Evolutionary conservation across 2,113 vertebrate genomes (phyloP).

Genomic region (Lycaon pictus): DNA sequence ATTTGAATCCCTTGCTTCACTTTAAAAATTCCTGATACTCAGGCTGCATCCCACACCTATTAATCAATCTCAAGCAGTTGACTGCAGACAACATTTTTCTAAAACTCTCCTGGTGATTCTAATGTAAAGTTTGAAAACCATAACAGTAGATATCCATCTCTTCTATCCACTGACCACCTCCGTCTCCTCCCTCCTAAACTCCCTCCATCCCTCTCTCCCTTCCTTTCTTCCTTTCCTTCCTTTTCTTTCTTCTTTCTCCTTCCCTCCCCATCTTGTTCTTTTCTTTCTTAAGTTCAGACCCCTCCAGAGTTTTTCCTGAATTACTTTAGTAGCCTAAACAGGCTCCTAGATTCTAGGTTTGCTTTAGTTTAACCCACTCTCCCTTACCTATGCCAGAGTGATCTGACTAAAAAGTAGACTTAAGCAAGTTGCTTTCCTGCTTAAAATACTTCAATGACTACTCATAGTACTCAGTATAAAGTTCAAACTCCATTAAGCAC

Average conservation of each 20-base stretch:
- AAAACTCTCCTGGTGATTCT: not conserved
- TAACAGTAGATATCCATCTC: not conserved
- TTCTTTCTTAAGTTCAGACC: not conserved
- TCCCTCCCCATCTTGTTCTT: not conserved
- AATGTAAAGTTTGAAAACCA: not conserved
- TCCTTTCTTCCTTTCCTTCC: not conserved
- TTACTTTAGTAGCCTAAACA: not conserved
- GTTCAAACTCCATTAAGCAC: not conserved
- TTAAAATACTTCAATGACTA: not conserved
- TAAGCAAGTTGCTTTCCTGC: not conserved
- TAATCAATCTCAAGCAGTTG: not conserved
- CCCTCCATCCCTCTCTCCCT: not conserved
- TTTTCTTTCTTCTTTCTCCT: not conserved
- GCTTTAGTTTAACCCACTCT: not conserved
- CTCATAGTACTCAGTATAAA: not conserved
- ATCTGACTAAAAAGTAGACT: conserved; percentile 15
- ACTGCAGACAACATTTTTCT: not conserved
- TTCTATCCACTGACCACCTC: not conserved
- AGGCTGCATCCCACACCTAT: not conserved
- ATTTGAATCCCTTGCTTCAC: not conserved
- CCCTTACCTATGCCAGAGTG: not conserved
- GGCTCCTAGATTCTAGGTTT: not conserved
- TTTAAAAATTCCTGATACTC: not conserved
- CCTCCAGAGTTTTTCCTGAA: not conserved
- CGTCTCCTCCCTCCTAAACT: not conserved